These are phyloP conservation scores for Micronycteris hirsuta DNA, from an alignment of 2,113 vertebrate species.

Conservation along the genomic window DNA sequence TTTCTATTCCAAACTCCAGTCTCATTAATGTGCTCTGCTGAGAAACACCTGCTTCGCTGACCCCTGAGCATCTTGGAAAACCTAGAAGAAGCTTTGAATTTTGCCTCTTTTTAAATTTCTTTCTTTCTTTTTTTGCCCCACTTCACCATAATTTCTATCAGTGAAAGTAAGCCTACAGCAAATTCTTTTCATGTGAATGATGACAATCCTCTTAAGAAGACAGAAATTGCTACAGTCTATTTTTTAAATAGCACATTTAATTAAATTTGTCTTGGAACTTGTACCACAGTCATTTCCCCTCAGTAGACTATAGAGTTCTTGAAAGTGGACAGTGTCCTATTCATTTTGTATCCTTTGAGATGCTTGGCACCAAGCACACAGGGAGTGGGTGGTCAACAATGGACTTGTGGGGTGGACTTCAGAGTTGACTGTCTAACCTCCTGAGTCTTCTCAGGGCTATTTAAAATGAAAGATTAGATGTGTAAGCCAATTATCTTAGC, in stretches of 20 bases:
- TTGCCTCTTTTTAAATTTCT: background rate
- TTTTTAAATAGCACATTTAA: background rate
- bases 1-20: background rate
- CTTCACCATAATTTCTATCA: background rate
- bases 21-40: background rate
- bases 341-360: background rate
- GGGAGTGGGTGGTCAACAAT: background rate
- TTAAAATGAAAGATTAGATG: constrained; percentile 15
- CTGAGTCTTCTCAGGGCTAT: background rate
- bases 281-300: background rate
- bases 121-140: background rate
- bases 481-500: background rate
- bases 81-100: background rate
- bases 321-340: background rate
- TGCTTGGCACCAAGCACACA: background rate
- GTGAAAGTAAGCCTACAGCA: background rate
- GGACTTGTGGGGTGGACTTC: background rate
- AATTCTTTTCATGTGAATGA: background rate
- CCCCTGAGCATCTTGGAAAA: background rate
- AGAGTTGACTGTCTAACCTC: background rate
- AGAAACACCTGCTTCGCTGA: background rate
- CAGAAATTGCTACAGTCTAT: background rate
- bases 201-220: background rate
- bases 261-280: background rate
- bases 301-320: background rate